Evolutionary conservation across 2,797 vertebrate species (phyloP).

Genomic region (Halcyon smyrnensis): DNA sequence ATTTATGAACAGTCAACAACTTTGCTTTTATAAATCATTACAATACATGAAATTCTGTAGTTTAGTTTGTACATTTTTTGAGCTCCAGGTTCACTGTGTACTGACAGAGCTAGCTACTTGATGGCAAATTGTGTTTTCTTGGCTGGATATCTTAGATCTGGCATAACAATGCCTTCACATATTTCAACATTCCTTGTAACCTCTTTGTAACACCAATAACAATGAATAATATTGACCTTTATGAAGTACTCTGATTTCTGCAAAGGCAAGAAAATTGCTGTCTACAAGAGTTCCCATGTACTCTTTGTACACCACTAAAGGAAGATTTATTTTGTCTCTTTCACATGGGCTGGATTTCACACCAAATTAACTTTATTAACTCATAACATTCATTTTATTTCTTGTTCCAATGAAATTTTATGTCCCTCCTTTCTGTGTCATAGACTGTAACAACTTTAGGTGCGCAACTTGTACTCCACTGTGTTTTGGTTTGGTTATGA

Average conservation of each 20-base stretch:
- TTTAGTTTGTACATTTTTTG: not conserved
- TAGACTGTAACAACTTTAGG: not conserved
- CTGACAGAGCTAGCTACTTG: not conserved
- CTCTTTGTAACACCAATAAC: not conserved
- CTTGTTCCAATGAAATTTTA: slow-evolving; percentile 12
- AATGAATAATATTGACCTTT: not conserved
- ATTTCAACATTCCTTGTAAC: not conserved
- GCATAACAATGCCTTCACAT: not conserved
- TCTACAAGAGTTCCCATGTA: not conserved
- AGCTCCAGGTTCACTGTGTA: not conserved
- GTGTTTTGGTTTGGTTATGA: not conserved
- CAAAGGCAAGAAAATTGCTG: not conserved
- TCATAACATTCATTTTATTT: slow-evolving; percentile 17
- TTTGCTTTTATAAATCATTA: not conserved
- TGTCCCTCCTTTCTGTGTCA: not conserved
- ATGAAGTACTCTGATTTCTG: not conserved
- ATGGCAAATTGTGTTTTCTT: not conserved
- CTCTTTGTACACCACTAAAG: not conserved
- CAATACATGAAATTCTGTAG: not conserved
- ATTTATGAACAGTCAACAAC: not conserved
- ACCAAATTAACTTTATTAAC: slow-evolving; percentile 40
- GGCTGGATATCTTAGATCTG: not conserved
- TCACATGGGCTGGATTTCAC: not conserved
- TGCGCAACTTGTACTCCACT: not conserved
- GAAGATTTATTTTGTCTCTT: not conserved